Evolutionary conservation across 2,113 vertebrate species (phyloP).

Genomic region (Chamaea fasciata): DNA sequence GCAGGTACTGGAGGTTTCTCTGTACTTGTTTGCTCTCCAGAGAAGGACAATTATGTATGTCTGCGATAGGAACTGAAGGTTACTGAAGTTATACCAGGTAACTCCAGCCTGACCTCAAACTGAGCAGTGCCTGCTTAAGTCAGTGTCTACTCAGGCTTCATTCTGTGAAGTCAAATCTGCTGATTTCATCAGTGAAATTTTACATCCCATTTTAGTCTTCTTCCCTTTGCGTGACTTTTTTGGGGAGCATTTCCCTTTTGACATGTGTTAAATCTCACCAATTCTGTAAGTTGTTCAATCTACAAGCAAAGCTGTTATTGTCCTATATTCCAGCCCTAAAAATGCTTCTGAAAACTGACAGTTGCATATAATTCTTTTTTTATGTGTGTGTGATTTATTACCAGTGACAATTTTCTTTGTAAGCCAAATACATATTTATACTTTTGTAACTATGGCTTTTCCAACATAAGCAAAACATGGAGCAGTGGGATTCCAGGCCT

Average conservation of each 20-base stretch:
- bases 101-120: not conserved
- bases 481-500: not conserved
- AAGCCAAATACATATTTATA: not conserved
- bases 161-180: not conserved
- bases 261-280: not conserved
- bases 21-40: not conserved
- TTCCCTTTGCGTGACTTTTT: not conserved
- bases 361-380: not conserved
- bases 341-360: not conserved
- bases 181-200: not conserved
- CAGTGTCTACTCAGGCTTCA: fast-evolving
- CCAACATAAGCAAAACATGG: not conserved
- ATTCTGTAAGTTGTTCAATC: not conserved
- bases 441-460: not conserved
- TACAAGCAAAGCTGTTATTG: not conserved
- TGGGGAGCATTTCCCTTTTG: not conserved
- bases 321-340: not conserved
- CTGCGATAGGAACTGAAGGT: not conserved
- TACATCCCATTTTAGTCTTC: not conserved
- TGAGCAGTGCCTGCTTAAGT: not conserved
- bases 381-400: not conserved
- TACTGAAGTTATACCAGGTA: not conserved
- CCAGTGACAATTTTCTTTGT: not conserved
- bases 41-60: not conserved
- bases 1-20: not conserved